These are phyloP conservation scores for Omphaloscelis lunosa DNA, from an alignment of 2,888 invertebrate species.

Conservation along the genomic window DNA sequence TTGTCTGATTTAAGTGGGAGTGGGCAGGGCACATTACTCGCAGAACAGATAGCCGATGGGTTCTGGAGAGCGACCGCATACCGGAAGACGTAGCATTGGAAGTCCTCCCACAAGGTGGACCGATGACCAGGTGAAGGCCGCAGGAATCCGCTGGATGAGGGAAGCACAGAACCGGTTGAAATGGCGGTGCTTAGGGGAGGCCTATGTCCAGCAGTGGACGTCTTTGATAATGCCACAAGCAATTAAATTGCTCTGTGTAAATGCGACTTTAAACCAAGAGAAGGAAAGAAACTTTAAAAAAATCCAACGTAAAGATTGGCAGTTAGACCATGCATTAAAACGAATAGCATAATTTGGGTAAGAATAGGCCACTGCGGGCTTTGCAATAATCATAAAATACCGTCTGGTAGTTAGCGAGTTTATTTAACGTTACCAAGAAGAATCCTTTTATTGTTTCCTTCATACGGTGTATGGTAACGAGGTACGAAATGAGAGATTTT, in stretches of 20 bases:
- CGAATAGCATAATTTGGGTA: conserved; percentile 74
- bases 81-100: too few species aligned
- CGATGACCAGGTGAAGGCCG: too few species aligned
- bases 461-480: conserved; percentile 47
- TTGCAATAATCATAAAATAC: conserved; percentile 75
- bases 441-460: conserved; percentile 68
- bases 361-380: conserved; percentile 63
- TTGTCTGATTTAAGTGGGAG: too few species aligned
- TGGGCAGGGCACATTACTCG: too few species aligned
- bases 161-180: too few species aligned
- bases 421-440: conserved; percentile 64
- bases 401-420: conserved; percentile 63
- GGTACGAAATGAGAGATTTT: conserved; percentile 21
- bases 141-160: too few species aligned
- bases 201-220: too few species aligned
- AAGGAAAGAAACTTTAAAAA: conserved; percentile 61
- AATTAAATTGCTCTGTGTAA: not conserved
- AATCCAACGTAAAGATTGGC: conserved; percentile 63
- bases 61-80: too few species aligned
- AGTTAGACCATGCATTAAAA: conserved; percentile 70
- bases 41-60: too few species aligned
- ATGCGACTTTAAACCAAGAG: not conserved
- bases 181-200: too few species aligned
- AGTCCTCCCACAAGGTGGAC: too few species aligned
- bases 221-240: not conserved